A percentile compares a stretch with the other conserved stretches of the same genome.
phyloP scores from a whole-genome alignment of 2,113 vertebrate species.

The Xerus inauris region DNA sequence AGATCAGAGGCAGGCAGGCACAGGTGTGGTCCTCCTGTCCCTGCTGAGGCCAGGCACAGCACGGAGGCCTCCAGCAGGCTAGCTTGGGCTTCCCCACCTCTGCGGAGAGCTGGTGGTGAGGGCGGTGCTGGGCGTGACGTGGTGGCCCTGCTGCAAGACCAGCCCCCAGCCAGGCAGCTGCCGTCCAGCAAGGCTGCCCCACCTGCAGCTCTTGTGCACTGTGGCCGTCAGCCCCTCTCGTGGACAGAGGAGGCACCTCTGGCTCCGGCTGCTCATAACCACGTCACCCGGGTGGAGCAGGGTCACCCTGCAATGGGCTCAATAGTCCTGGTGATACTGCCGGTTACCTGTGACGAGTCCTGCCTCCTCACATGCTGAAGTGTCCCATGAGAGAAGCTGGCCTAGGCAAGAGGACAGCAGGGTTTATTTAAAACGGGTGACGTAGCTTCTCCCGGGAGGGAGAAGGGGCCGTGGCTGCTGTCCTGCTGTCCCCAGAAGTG shows the following conservation, averaged over 20 bases:
- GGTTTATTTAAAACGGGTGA: too few species aligned
- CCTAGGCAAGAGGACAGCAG: too few species aligned
- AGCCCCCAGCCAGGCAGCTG: neutral
- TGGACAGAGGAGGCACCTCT: neutral
- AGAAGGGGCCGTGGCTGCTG: too few species aligned
- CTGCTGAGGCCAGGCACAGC: accelerated
- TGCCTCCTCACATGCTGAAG: too few species aligned
- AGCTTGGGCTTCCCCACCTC: accelerated
- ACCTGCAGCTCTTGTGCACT: accelerated
- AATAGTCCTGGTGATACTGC: neutral
- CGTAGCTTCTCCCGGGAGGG: too few species aligned
- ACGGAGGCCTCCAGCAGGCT: neutral
- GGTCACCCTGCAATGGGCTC: too few species aligned
- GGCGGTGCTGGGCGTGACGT: accelerated
- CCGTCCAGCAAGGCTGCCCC: accelerated
- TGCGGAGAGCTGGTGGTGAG: accelerated
- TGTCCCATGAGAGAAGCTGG: too few species aligned
- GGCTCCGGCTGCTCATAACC: neutral
- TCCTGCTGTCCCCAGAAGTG: too few species aligned
- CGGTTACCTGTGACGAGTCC: too few species aligned
- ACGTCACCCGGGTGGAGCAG: neutral
- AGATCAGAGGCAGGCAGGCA: neutral
- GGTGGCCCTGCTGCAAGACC: too few species aligned
- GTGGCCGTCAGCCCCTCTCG: accelerated
- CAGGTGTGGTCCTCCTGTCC: accelerated